These are phyloP conservation scores for Mastigias papua DNA, from an alignment of 30 jellyfish, hydroid and myxozoan genomes.

Conservation along the genomic window DNA sequence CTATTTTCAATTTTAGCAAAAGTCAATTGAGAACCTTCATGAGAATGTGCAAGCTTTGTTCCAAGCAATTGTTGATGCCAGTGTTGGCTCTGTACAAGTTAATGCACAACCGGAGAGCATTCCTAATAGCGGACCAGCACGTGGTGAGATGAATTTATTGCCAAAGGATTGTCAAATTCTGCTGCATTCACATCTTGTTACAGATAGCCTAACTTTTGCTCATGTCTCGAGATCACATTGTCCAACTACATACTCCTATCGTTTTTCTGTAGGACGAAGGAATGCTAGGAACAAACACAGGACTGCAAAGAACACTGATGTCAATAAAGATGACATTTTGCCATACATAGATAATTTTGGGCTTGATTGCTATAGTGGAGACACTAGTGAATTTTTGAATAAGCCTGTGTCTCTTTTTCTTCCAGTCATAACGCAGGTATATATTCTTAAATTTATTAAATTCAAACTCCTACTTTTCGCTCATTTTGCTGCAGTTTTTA, in stretches of 20 bases:
- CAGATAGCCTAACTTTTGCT: too few species aligned
- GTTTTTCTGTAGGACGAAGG: background rate
- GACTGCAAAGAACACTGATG: background rate
- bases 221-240: too few species aligned
- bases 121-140: background rate
- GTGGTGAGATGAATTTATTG: background rate
- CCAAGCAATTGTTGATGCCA: slow-evolving; percentile 63
- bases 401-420: slow-evolving; percentile 67
- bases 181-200: too few species aligned
- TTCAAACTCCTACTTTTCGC: too few species aligned
- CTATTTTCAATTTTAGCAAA: slow-evolving; percentile 25
- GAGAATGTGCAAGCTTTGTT: slow-evolving; percentile 12
- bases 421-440: slow-evolving; percentile 57
- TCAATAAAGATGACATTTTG: background rate
- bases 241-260: too few species aligned
- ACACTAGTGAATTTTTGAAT: slow-evolving; percentile 7
- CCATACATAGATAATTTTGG: slow-evolving; percentile 32
- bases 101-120: background rate
- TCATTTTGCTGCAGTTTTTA: too few species aligned
- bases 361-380: slow-evolving; percentile 18
- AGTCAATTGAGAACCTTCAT: slow-evolving; percentile 43
- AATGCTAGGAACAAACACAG: background rate
- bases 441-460: too few species aligned
- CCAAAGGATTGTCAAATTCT: too few species aligned
- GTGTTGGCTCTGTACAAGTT: slow-evolving; percentile 44